Conservation (phyloP, 2,113 vertebrate genomes). For the Morone chrysops region DNA sequence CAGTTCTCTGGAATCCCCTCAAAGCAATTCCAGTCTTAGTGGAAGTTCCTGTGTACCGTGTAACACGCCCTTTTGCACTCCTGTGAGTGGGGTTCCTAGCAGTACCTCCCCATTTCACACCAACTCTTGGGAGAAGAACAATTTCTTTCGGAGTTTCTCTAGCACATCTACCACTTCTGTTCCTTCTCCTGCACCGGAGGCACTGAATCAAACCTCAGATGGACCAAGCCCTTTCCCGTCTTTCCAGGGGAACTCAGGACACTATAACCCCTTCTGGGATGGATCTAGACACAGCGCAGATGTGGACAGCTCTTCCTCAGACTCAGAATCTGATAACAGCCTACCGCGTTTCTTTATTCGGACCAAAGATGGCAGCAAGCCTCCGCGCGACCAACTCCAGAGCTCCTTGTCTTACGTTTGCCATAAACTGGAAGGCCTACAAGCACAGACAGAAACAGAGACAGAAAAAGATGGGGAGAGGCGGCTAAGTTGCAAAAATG, state of each 20-base stretch:
- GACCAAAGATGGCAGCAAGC: conserved; percentile 83
- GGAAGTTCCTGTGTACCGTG: conserved; percentile 89
- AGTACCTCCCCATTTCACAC: conserved; percentile 79
- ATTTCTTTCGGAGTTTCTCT: conserved; percentile 80
- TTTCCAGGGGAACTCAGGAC: conserved; percentile 86
- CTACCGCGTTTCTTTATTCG: conserved; percentile 86
- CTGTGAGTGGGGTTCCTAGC: conserved; percentile 87
- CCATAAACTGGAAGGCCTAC: conserved; percentile 89
- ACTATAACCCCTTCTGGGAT: conserved; percentile 93
- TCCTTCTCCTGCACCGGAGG: conserved; percentile 67
- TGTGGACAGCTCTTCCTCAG: conserved; percentile 77
- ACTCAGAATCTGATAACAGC: conserved; percentile 75
- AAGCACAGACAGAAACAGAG: conserved; percentile 68
- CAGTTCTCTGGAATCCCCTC: conserved; percentile 89
- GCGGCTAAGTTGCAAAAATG: conserved; percentile 57
- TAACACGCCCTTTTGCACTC: conserved; percentile 92
- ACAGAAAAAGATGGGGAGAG: conserved; percentile 44
- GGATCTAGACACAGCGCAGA: conserved; percentile 76
- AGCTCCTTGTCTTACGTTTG: conserved; percentile 91
- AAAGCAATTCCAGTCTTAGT: conserved; percentile 87
- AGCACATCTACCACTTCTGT: conserved; percentile 65
- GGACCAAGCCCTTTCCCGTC: conserved; percentile 77
- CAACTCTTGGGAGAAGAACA: conserved; percentile 81
- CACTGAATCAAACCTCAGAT: conserved; percentile 60
- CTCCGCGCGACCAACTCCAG: conserved; percentile 90